phyloP scores from a whole-genome alignment of 2,797 vertebrate genomes.

The Dryobates pubescens region DNA sequence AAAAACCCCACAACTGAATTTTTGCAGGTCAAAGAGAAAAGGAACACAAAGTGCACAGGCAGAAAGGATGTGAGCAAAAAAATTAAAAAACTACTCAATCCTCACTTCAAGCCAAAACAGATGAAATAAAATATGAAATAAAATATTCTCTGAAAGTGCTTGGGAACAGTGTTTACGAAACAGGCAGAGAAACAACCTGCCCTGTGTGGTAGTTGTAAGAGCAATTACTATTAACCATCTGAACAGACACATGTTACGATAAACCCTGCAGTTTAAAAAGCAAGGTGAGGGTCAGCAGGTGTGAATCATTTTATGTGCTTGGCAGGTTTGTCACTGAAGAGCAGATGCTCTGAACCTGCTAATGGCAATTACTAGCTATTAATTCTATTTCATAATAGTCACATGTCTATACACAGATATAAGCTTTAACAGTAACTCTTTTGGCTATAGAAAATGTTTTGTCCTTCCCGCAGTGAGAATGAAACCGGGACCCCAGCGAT shows the following conservation, averaged over 20 bases:
- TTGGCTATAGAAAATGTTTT: neutral
- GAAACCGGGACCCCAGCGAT: neutral
- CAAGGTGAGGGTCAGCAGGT: neutral
- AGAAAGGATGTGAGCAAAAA: neutral
- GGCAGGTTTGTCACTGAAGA: neutral
- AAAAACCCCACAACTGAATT: neutral
- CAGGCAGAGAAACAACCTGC: neutral
- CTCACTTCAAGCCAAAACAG: neutral
- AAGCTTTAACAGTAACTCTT: neutral
- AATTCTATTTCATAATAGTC: neutral
- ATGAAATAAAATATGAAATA: neutral
- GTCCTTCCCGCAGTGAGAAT: neutral
- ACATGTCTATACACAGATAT: rapidly evolving
- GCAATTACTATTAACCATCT: neutral
- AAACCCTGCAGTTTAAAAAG: neutral
- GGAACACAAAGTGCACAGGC: neutral
- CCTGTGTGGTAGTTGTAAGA: neutral
- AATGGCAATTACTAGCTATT: neutral
- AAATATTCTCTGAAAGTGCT: neutral
- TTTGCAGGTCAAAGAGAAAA: neutral
- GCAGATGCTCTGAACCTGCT: neutral
- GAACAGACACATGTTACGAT: neutral
- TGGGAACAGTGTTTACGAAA: neutral
- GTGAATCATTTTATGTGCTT: neutral
- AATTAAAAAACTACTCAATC: neutral